Evolutionary conservation across 1,140 invertebrate genomes (phyloP).

Genomic region (Papilio glaucus): DNA sequence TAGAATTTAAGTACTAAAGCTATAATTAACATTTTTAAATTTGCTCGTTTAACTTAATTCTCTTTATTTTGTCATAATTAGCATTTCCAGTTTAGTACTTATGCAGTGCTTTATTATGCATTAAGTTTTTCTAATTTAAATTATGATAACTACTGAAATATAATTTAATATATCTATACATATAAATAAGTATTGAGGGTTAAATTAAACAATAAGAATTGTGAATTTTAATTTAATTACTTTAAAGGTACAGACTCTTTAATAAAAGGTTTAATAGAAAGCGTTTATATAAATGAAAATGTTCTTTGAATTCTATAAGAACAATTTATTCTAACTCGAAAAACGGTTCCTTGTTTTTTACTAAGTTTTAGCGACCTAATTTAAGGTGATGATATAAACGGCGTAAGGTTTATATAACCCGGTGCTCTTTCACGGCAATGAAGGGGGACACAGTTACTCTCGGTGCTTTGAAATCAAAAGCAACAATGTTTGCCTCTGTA

Average conservation of each 20-base stretch:
- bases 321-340: not conserved
- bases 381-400: slow-evolving; percentile 3
- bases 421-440: not conserved
- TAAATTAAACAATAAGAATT: not conserved
- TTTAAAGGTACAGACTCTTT: too few species aligned
- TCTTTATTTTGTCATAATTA: too few species aligned
- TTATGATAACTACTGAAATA: too few species aligned
- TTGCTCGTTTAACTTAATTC: too few species aligned
- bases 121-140: too few species aligned
- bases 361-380: not conserved
- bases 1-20: too few species aligned
- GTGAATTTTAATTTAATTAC: not conserved
- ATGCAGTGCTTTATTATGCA: too few species aligned
- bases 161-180: too few species aligned
- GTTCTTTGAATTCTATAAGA: not conserved
- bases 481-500: slow-evolving; percentile 26
- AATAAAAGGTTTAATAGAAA: not conserved
- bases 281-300: not conserved
- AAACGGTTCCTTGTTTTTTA: not conserved
- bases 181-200: not conserved
- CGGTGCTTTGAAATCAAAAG: slow-evolving; percentile 32
- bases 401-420: slow-evolving; percentile 14
- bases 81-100: too few species aligned
- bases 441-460: not conserved
- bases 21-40: too few species aligned